Base-by-base conservation (phyloP, 2,113 vertebrate species). In the Cinclus cinclus region DNA sequence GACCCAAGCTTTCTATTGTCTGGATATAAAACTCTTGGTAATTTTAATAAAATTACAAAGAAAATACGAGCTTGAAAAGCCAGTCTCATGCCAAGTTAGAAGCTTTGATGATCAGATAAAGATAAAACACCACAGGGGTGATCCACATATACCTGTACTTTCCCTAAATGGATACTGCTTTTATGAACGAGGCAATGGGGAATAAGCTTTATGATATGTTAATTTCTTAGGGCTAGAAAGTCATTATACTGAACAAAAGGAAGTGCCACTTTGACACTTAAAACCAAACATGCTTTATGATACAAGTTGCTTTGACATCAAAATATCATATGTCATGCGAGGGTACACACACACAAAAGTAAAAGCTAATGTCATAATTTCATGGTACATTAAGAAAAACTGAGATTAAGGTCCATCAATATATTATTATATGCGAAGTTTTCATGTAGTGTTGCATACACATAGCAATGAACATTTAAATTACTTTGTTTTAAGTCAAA, bases 51-150 rank as follows among this genome's bases (percentile, higher is more conserved):
- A 88, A 96, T 88, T 86, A 77, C 71, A 83, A 83, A 96, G 88
- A 88, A 64, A 83, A 78, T 85, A 91, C 37, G 56, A 86, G 55
- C 42, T 89, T 89, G 86, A 95, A 96, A 97, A 90, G 83, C 42
- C 83, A 86, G 68, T 31, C 42, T 92, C 94, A 90, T 74, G 76
- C 86, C 76, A 97, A 89, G 88, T 77, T 83, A 69, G 79, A 90
- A 70, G 76, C 94, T 95, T 95, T 96, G 92, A 97, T 92, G 59
- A n/a, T 65, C 89, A 94, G 75, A 94, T 86, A 77, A 94, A 92
- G 94, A 95, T 92, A 89, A 95, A 94, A 90, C 83, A 90, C 92
- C 86, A 87, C 83, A 93, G 90, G 90, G 71, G 60, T 90, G 86
- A 93, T 90, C 30, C 88, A 90, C 68, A 74, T 74, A 90, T 22